Percentiles rank a stretch among this genome's conserved stretches.
Conservation (phyloP, 2,797 vertebrate species). For the Zonotrichia albicollis region DNA sequence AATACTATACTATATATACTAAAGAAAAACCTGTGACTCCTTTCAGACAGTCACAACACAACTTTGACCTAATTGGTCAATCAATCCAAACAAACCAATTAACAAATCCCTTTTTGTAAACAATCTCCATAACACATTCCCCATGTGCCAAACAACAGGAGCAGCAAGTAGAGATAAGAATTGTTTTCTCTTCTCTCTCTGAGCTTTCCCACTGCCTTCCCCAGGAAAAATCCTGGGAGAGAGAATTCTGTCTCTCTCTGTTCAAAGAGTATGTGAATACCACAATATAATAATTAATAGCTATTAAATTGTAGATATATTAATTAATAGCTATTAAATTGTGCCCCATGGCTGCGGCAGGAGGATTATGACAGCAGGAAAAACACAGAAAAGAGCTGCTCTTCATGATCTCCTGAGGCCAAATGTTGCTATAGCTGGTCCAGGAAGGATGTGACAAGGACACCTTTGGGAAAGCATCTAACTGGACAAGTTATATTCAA, state of each 20-base stretch:
- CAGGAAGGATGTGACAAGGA: neutral
- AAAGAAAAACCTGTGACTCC: neutral
- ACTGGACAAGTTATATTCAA: neutral
- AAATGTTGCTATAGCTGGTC: neutral
- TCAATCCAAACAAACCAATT: neutral
- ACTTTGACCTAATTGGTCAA: neutral
- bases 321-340: neutral
- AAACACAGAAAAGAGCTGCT: neutral
- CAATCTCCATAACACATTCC: neutral
- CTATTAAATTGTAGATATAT: neutral
- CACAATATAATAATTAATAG: neutral
- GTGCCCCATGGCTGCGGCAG: neutral
- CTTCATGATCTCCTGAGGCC: neutral
- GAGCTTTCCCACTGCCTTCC: neutral
- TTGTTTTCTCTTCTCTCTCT: neutral
- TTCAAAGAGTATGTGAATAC: neutral
- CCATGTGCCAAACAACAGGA: neutral
- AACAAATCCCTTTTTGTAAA: neutral
- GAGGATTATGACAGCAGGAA: neutral
- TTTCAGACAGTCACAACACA: neutral
- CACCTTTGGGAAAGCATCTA: neutral
- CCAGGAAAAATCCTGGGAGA: neutral
- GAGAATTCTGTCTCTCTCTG: neutral
- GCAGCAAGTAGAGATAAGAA: neutral
- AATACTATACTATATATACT: neutral